Base-by-base conservation (phyloP, 2,113 vertebrate genomes). In the Microcebus jonahi region DNA sequence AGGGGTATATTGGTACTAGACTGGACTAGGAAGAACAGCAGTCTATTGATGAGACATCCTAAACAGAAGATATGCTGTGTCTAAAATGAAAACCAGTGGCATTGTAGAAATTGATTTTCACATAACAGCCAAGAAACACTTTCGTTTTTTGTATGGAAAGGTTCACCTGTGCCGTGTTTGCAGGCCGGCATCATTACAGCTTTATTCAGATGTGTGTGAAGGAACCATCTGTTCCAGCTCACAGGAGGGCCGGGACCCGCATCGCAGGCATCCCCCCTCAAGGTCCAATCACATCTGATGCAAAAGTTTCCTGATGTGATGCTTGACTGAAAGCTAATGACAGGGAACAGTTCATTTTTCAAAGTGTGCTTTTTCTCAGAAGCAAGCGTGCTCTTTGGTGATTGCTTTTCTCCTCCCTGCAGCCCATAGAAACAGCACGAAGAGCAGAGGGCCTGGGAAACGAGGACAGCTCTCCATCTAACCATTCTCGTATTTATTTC, bases 291-390 rank as follows among this genome's bases (percentile, higher is more conserved):
- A 82, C 92, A 71, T 61, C 77, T 96, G 90, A 97, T 87, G 85
- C 88, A 93, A 87, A 93, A 90, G 95, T 96, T 96, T 83, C 95
- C 96, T 97, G 96, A 92, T 97, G 95, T 65, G 97, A 96, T 94
- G 83, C 93, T 97, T 97, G 97, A 97, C 96, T 97, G 97, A 97
- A 97, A 97, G 90, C 97, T 98, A 97, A 97, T 95, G 96, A 88
- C 90, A 95, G 63, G 94, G 88, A 97, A 97, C 94, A 95, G 68
- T 98, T 97, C 93, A 94, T 96, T 97, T 97, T 96, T 98, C 97
- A 97, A 98, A 94, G 87, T 80, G 88, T 94, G 84, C 81, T 97
- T 94, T 96, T 96, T 86, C 94, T 96, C 81, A 76, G 84, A 81
- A 93, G 90, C 34, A 29, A 89, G 77, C 42, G n/a, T 83, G 31